A percentile compares a stretch with the other conserved stretches of the same genome.
Conservation (phyloP, 2,888 invertebrate genomes). For the Drosophila meridionalis region DNA sequence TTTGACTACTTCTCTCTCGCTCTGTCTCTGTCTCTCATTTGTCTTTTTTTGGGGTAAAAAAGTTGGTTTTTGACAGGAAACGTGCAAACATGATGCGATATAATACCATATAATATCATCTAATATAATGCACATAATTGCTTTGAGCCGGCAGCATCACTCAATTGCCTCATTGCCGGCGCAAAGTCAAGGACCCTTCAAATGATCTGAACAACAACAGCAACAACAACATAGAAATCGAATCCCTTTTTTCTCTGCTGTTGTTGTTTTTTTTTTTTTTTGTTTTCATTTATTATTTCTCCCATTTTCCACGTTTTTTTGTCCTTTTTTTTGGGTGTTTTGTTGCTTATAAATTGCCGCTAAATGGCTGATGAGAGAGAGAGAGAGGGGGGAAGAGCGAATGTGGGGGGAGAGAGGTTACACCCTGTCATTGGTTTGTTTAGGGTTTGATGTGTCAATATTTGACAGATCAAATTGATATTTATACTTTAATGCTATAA, state of each 20-base stretch:
- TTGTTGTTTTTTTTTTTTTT: background rate
- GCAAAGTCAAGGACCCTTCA: conserved; percentile 84
- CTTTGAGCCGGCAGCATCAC: conserved; percentile 53
- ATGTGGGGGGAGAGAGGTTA: conserved; percentile 34
- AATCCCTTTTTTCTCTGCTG: conserved; percentile 54
- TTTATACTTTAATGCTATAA: conserved; percentile 69
- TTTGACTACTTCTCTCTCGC: background rate
- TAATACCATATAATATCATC: conserved; percentile 61
- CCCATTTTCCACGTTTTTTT: conserved; percentile 62
- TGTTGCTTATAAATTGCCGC: conserved; percentile 79
- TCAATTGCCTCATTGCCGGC: conserved; percentile 62
- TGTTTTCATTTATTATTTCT: conserved; percentile 76
- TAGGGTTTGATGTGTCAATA: conserved; percentile 84
- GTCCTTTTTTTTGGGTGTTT: conserved; percentile 67
- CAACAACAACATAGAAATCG: conserved; percentile 13
- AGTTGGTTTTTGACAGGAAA: conserved; percentile 83
- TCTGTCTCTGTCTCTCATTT: background rate
- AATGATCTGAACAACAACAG: conserved; percentile 78
- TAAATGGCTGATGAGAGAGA: conserved; percentile 58
- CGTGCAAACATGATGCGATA: conserved; percentile 79
- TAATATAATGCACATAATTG: conserved; percentile 57
- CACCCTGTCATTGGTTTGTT: conserved; percentile 82
- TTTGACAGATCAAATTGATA: conserved; percentile 82
- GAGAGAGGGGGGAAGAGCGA: background rate
- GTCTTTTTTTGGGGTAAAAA: conserved; percentile 81